Base-by-base conservation (phyloP, 2,113 vertebrate species). In the Cebus imitator region DNA sequence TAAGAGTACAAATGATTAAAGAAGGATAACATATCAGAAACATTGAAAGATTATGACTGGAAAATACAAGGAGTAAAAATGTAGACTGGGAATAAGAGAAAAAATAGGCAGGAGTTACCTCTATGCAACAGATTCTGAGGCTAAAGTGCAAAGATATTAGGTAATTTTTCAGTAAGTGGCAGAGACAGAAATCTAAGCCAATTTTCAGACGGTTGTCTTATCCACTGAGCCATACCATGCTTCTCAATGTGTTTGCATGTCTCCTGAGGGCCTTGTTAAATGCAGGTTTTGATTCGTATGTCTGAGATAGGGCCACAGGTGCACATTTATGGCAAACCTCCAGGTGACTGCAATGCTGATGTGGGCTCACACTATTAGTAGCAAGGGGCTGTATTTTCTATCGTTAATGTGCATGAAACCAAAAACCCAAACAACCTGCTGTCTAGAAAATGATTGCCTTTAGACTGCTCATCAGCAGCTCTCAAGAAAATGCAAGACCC, bases 181-280 rank as follows among this genome's bases (percentile, higher is more conserved):
- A 84, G 43, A 40, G 70, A 91, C 87, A 85, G 90, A 93, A 64
- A 70, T 27, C 16, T 50, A 72, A 88, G 43, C 40, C 75, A 45
- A 3, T 64, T 66, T 58, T 90, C 35, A 68, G 50, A 52, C 5
- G 11, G 40, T 78, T 58, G 5, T 14, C 20, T 64, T 92, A 37
- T 52, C 52, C 30, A 3, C 68, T 70, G 57, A 91, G 55, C 25
- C n/a, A 23, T 52, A 61, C 4, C 78, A 40, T 8, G 23, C 6
- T 10, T 94, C 73, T 81, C 83, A 76, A 23, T 50, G 9, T 68
- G n/a, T 64, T 40, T 6, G 6, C 21, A 3, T 61, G 5, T 79
- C 37, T 90, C 78, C 64, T 7, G 3, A 40, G 25, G 52, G 50
- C 8, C 30, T 92, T 96, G 43, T 58, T 66, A 88, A 68, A 80